phyloP scores from a whole-genome alignment of 2,888 invertebrate genomes.

The Pristionchus exspectatus region DNA sequence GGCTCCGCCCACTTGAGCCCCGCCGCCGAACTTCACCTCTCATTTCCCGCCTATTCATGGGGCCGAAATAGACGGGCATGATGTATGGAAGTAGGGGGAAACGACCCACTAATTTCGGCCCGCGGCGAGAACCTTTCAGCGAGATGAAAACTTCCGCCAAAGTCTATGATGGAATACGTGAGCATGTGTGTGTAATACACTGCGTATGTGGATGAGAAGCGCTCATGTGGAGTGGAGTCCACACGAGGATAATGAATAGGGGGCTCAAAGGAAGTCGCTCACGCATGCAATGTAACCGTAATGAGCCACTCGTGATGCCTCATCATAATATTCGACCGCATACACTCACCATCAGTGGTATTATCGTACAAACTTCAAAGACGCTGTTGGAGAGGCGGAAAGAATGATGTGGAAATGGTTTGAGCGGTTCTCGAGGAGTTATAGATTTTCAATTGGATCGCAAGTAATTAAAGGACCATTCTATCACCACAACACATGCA shows the following conservation, averaged over 20 bases:
- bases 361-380: too few species aligned
- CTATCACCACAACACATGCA: too few species aligned
- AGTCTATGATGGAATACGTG: background rate
- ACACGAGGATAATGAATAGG: background rate
- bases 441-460: too few species aligned
- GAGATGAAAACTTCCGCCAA: slow-evolving; percentile 16
- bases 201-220: too few species aligned
- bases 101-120: background rate
- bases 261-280: background rate
- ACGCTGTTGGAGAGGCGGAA: too few species aligned
- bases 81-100: background rate
- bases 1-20: slow-evolving; percentile 24
- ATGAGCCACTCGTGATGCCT: background rate
- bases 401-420: too few species aligned
- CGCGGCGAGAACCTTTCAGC: background rate
- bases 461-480: too few species aligned
- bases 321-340: background rate
- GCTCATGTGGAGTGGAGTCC: background rate
- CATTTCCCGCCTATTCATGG: background rate
- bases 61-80: background rate
- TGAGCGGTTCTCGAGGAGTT: too few species aligned
- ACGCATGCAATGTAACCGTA: slow-evolving; percentile 1
- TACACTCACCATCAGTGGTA: too few species aligned
- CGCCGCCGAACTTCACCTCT: background rate
- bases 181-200: too few species aligned